Evolutionary conservation across 2,888 invertebrate genomes (phyloP), one percentile per base, ranked within the genome.

Genomic region (Plusia festucae): DNA sequence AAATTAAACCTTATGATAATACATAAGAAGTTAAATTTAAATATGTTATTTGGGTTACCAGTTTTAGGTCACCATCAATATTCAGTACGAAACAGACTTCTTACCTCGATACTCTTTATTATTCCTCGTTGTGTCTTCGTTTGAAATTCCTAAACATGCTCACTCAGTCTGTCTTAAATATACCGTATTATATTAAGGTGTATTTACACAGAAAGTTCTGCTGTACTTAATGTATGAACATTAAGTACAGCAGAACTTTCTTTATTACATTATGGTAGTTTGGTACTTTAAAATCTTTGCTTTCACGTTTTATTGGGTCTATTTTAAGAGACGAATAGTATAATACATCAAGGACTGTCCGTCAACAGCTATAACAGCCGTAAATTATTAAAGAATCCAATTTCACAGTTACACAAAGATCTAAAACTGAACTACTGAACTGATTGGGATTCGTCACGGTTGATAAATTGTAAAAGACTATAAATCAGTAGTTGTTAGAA

Each of bases 381-480:
- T 78, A 78, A 71, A 81, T 79, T 76, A 52, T 52, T 13, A 53
- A 44, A 40, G 65, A 77, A 68, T 79, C 77, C 63, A 78, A 85
- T 85, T 85, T 84, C 81, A 84, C 83, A 79, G 65, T 60, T 49
- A 58, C 55, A 83, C 79, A 79, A 82, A 82, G 79, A 83, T 82
- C 78, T 77, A 73, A 79, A 82, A 83, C 79, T 78, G 73, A 83
- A 83, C 83, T 88, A 83, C 79, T 78, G 73, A 83, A 83, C 83
- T 88, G 88, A 90, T 90, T 84, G 85, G 80, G 82, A 87, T 88
- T 88, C 84, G 90, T 89, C 86, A 82, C 88, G 90, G 79, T 79
- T 85, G 83, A 85, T 87, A 85, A 83, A 86, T 82, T 82, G 80
- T 89, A 69, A 85, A 85, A 85, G 83, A 85, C 84, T 79, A 85